Conservation (phyloP, 2,797 vertebrate species). For the Scolopax bukidnonensis region DNA sequence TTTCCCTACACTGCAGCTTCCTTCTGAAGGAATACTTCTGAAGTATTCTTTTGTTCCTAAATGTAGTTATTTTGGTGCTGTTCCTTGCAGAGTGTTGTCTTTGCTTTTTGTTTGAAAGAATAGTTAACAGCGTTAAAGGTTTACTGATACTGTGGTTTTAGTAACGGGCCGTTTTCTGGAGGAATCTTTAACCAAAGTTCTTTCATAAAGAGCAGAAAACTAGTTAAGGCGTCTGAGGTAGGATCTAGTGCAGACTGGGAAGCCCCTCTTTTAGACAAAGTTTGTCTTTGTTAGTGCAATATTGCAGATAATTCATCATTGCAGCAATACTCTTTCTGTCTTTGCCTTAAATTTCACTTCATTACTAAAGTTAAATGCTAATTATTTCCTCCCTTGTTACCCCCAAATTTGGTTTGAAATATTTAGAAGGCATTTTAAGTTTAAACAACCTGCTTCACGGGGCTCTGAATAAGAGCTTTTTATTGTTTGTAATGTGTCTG, state of each 20-base stretch:
- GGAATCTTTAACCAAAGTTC: background rate
- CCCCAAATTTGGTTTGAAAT: background rate
- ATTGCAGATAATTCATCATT: background rate
- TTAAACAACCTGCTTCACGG: background rate
- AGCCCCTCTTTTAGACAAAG: background rate
- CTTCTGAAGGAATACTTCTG: background rate
- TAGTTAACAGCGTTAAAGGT: background rate
- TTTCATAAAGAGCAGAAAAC: background rate
- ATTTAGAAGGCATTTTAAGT: background rate
- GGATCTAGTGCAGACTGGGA: background rate
- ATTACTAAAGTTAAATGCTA: background rate
- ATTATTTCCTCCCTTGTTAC: too few species aligned
- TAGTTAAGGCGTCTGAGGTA: background rate
- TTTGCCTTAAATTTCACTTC: background rate
- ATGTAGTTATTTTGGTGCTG: background rate
- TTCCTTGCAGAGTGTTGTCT: background rate
- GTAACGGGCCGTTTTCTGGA: background rate
- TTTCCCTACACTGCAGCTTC: rapidly evolving
- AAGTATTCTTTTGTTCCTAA: background rate
- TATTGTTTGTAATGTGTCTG: background rate
- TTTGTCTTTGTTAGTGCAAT: background rate
- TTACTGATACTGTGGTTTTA: background rate
- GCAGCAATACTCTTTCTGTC: background rate
- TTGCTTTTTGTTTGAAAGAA: background rate
- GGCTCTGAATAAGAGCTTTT: background rate